Evolutionary conservation across 2,113 vertebrate genomes (phyloP).

Genomic region (Centropus unirufus): DNA sequence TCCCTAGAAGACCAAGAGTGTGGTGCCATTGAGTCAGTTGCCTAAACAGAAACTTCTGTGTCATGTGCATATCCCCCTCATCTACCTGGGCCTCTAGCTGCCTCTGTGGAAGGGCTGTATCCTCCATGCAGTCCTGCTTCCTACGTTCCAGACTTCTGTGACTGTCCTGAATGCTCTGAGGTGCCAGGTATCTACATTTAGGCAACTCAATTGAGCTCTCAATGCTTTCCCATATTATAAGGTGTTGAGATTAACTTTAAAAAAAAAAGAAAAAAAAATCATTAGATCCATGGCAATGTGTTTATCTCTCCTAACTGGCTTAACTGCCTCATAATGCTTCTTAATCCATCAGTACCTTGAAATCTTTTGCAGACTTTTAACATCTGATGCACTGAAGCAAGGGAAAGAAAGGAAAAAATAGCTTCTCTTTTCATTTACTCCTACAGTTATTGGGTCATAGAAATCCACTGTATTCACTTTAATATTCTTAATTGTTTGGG

Average conservation of each 20-base stretch:
- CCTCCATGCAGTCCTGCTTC: fast-evolving
- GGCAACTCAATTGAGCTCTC: not conserved
- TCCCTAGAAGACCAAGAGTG: not conserved
- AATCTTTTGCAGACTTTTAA: not conserved
- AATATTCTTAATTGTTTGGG: not conserved
- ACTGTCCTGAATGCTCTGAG: not conserved
- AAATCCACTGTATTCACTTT: not conserved
- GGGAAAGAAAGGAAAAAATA: not conserved
- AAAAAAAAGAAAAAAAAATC: too few relatives aligned
- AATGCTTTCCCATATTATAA: not conserved
- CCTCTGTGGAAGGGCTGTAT: not conserved
- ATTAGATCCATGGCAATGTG: not conserved
- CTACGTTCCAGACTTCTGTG: not conserved
- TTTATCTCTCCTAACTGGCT: not conserved
- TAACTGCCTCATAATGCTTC: not conserved
- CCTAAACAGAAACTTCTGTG: not conserved
- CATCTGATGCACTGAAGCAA: not conserved
- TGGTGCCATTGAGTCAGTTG: not conserved
- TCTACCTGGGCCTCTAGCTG: not conserved
- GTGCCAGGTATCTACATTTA: not conserved
- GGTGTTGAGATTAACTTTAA: not conserved
- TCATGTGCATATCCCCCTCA: not conserved
- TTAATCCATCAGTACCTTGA: not conserved
- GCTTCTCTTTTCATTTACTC: fast-evolving
- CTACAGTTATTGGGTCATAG: not conserved